Evolutionary conservation across 2,113 vertebrate genomes (phyloP), one percentile per base, ranked within the genome.

Genomic region (Progne subis): DNA sequence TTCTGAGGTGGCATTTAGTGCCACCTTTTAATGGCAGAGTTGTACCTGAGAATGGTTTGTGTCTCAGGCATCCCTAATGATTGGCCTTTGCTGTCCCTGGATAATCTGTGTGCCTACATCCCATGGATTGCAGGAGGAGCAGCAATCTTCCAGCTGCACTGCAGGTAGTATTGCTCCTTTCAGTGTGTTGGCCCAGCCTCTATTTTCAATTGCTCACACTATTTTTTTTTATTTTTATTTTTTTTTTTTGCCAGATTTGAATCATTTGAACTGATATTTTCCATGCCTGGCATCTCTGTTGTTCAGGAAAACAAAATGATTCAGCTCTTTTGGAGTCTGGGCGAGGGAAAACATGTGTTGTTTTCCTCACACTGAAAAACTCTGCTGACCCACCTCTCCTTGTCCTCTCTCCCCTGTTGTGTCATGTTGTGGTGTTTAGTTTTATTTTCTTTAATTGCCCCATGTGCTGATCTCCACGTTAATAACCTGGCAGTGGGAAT

Each of bases 301-400:
- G 68, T 91, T 97, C 3, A 4, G 75, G 74, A 77, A 88, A 91
- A 50, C 85, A 92, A 75, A 94, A 57, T 94, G 92, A 93, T 87
- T 96, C 93, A 96, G 88, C 68, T 57, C 0, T 78, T 95, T 92
- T 1, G 10, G 85, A 77, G 76, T 5, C 26, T 15, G 82, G 63
- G 31, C 20, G 37, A 83, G 60, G 56, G 60, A 88, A 86, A 95
- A 88, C 94, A 96, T 95, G 90, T 95, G 85, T 65, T 96, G 92
- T 95, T 97, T 86, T 94, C 52, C 88, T 91, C 60, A 37, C 44
- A 20, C 34, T 61, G 87, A 41, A 60, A 80, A 88, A 24, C 78
- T 84, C 52, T 44, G 43, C 49, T 96, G 90, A 82, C 79, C 88
- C 92, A 78, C 56, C 94, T 56, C 63, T 90, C 75, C 75, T 53